Percentiles rank a stretch among this genome's conserved stretches.
These are phyloP conservation scores for Tolmerus cingulatus DNA, from an alignment of 2,888 invertebrate genomes.

Conservation along the genomic window DNA sequence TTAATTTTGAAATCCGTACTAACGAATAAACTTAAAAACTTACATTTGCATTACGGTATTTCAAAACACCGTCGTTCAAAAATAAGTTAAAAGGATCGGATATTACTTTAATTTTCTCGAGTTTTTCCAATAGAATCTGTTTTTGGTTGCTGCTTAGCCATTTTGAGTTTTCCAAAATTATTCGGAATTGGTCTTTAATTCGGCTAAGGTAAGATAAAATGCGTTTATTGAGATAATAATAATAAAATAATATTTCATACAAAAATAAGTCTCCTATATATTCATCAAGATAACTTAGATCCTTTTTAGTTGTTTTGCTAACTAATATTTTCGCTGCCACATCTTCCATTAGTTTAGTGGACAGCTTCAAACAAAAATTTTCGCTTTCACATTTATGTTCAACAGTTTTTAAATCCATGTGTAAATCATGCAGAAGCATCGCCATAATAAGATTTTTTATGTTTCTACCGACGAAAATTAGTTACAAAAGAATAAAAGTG, in stretches of 20 bases:
- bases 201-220: not conserved
- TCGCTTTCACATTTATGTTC: not conserved
- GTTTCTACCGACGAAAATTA: not conserved
- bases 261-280: constrained; percentile 10
- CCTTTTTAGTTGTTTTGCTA: not conserved
- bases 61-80: constrained; percentile 34
- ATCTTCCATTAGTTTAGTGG: constrained; percentile 41
- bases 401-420: constrained; percentile 5
- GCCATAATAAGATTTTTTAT: constrained; percentile 15
- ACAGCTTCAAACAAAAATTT: constrained; percentile 27
- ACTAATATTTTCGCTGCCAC: constrained; percentile 34
- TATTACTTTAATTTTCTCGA: constrained; percentile 24
- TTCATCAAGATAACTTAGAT: not conserved
- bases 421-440: constrained; percentile 35
- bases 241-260: not conserved
- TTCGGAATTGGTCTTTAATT: constrained; percentile 5
- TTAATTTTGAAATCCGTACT: not conserved
- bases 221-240: not conserved
- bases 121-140: not conserved
- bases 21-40: not conserved
- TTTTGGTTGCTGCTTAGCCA: constrained; percentile 36
- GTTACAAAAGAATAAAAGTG: not conserved
- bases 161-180: not conserved
- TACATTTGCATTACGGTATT: constrained; percentile 40
- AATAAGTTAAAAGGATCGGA: constrained; percentile 29